Conservation (phyloP, 2,888 invertebrate genomes). For the Galeopsomyia nigrocyanea region DNA sequence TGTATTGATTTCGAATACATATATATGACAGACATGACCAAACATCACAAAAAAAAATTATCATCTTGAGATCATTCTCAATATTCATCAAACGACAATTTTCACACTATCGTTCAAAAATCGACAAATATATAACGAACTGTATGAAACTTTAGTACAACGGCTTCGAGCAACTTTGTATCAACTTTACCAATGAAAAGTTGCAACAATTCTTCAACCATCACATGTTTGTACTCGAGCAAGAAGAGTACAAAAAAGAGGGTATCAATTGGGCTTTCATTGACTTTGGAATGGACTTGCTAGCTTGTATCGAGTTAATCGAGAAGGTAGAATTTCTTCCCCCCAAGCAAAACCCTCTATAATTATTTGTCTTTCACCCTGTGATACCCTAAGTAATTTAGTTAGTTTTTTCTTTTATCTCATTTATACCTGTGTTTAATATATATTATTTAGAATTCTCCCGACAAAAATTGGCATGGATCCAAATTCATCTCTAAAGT, state of each 20-base stretch:
- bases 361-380: constrained; percentile 21
- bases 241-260: constrained; percentile 98
- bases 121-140: constrained; percentile 30
- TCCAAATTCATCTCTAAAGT: constrained; percentile 9
- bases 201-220: constrained; percentile 99
- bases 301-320: constrained; percentile 98
- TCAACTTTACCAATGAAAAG: constrained; percentile 99
- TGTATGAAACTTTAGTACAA: constrained; percentile 79
- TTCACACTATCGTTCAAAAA: constrained; percentile 8
- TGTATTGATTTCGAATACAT: constrained; percentile 13
- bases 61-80: constrained; percentile 12
- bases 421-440: constrained; percentile 3
- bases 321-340: constrained; percentile 84
- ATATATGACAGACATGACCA: constrained; percentile 17
- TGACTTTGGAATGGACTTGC: constrained; percentile 99
- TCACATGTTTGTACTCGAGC: constrained; percentile 99
- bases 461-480: constrained; percentile 22
- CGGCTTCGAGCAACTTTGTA: constrained; percentile 99
- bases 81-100: constrained; percentile 21
- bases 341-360: not conserved
- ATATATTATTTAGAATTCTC: not conserved
- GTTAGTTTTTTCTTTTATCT: constrained; percentile 8
- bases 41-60: constrained; percentile 19
- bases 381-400: constrained; percentile 15
- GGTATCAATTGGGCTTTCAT: constrained; percentile 99